Conservation (phyloP, 2,888 invertebrate species). For the Hemicrepidius hirtus region DNA sequence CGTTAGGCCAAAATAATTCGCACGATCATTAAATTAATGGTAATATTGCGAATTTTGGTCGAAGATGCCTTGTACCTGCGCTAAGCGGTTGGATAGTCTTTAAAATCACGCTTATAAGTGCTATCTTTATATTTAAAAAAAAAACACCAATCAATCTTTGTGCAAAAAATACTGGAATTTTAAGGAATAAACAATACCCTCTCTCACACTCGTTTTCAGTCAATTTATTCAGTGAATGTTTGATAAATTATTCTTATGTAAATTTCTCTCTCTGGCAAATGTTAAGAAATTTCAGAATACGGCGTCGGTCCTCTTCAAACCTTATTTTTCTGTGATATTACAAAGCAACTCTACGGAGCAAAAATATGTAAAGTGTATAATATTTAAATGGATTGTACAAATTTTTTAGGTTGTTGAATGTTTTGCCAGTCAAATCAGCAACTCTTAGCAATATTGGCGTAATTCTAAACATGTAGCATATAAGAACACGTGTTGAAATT, state of each 20-base stretch:
- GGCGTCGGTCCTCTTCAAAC: conserved; percentile 51
- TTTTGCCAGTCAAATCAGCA: conserved; percentile 48
- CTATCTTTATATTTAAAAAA: conserved; percentile 50
- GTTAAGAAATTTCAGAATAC: conserved; percentile 25
- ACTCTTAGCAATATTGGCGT: conserved; percentile 50
- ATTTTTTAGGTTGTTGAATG: conserved; percentile 48
- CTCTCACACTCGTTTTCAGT: conserved; percentile 40
- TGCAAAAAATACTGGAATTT: conserved; percentile 44
- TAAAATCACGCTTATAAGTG: conserved; percentile 56
- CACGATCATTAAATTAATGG: conserved; percentile 58
- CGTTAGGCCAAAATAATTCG: conserved; percentile 49
- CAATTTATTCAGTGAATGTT: conserved; percentile 39
- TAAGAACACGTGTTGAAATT: conserved; percentile 45
- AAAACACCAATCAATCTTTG: conserved; percentile 51
- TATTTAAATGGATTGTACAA: conserved; percentile 49
- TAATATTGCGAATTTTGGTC: conserved; percentile 51
- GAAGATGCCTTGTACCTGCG: conserved; percentile 59
- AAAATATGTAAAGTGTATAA: conserved; percentile 48
- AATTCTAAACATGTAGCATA: conserved; percentile 45
- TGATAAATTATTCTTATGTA: conserved; percentile 35
- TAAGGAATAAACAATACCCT: conserved; percentile 30
- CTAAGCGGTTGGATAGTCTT: conserved; percentile 52
- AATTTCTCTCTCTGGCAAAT: conserved; percentile 47
- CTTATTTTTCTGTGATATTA: conserved; percentile 53
- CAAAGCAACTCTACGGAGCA: conserved; percentile 45